Base-by-base conservation (phyloP, 1,140 invertebrate species). In the Ceratosolen solmsi region DNA sequence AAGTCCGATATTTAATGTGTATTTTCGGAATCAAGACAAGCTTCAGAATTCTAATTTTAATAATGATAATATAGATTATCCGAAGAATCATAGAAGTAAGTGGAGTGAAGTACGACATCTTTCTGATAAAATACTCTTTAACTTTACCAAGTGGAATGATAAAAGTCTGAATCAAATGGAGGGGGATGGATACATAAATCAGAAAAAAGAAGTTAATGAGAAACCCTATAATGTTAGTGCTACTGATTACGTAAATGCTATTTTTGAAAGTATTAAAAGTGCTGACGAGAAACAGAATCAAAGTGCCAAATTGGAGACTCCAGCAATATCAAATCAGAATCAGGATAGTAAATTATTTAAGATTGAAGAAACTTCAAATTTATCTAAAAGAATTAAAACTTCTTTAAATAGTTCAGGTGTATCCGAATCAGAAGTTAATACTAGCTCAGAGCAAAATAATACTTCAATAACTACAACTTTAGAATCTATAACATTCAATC, bases 201-300 rank as follows among this genome's bases (percentile, higher is more conserved):
- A 27, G 46, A 82, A 36, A 84, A 72, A 20, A 84, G 17, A 7
- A 0, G 7, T 0, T 30, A 15, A 76, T 22, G 79, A 17, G 78
- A 54, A 88, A 17, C 54, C 33, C 13, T 84, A 84, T 15, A 87
- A 86, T 7, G 86, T 88, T 56, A 87, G 84, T 1, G 83, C 91
- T 0, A 89, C 90, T 0, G 90, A 90, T 36, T 91, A 92, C 60
- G 90, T 92, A 0, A 87, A 91, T 58, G 90, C 89, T 11, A 90
- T 91, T 76, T 92, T 92, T 46, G 89, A 91, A 36, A 90, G 87
- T 7, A 90, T 91, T 78, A 90, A 91, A 68, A 89, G 85, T 49
- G 88, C 85, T 11, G 86, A 88, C 9, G 87, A 90, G 15, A 85
- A 87, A 5, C 25, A 86, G 82, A 0, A 87, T 49, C 75, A 75